Percentiles rank a stretch among this genome's conserved stretches.
phyloP scores from a whole-genome alignment of 1,140 invertebrate species.

The Homalodisca vitripennis region DNA sequence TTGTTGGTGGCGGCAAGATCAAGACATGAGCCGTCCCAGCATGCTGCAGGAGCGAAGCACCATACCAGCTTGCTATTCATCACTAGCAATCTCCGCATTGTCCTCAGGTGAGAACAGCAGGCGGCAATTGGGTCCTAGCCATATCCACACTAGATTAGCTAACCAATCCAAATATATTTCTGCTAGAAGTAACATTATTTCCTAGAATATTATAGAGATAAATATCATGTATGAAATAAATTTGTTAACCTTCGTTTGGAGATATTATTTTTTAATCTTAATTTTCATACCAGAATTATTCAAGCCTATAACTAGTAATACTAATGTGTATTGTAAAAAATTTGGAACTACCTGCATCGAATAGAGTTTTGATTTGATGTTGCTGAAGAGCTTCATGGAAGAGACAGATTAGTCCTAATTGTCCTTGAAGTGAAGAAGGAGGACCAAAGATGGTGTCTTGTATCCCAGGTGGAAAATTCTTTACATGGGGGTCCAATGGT shows the following conservation, averaged over 20 bases:
- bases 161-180: too few species aligned
- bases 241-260: too few species aligned
- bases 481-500: slow-evolving; percentile 53
- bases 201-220: too few species aligned
- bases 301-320: too few species aligned
- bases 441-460: slow-evolving; percentile 55
- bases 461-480: slow-evolving; percentile 53
- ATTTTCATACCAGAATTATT: too few species aligned
- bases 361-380: slow-evolving; percentile 49
- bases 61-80: slow-evolving; percentile 55
- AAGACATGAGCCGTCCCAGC: slow-evolving; percentile 51
- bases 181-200: too few species aligned
- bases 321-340: too few species aligned
- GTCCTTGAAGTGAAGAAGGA: slow-evolving; percentile 52
- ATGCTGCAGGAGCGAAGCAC: slow-evolving; percentile 55
- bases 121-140: slow-evolving; percentile 48
- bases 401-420: slow-evolving; percentile 54
- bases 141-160: too few species aligned
- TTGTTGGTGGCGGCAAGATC: slow-evolving; percentile 54
- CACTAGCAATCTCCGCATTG: slow-evolving; percentile 50
- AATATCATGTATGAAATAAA: too few species aligned
- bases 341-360: slow-evolving; percentile 44
- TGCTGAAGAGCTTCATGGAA: slow-evolving; percentile 51
- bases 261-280: too few species aligned
- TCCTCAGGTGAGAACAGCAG: slow-evolving; percentile 49